Evolutionary conservation across 2,113 vertebrate species (phyloP), one percentile per base, ranked within the genome.

Genomic region (Phoenicopterus ruber): DNA sequence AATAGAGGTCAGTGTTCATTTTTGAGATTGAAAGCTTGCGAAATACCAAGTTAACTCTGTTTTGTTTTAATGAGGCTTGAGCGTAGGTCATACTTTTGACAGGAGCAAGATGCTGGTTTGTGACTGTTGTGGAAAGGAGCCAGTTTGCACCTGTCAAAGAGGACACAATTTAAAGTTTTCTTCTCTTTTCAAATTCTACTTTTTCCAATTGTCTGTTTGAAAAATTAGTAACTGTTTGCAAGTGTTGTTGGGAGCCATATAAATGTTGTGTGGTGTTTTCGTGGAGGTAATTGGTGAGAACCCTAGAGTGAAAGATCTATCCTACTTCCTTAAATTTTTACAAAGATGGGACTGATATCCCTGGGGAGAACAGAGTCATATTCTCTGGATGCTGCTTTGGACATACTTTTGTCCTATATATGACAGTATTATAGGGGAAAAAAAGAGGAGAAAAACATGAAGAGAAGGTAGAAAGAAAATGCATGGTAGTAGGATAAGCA

Each of bases 1-100:
- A 52, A 18, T 34, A 38, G 72, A 92, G 81, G 81, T 94, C 90
- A 94, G 1, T 61, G 65, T 67, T 83, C 28, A 54, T 95, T 87
- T 74, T n/a, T 42, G 66, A 91, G 81, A 52, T 38, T 38, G 90
- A 84, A 89, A 91, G 47, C 63, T 93, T 88, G 26, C 0, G 13
- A 76, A 49, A 61, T 46, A 65, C 1, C 44, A 22, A 10, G n/a
- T 71, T 74, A 87, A 67, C n/a, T 79, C 32, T 72, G 10, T 38
- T 82, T 58, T 85, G 50, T 47, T 95, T 82, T 44, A 89, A 67
- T 76, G 81, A 84, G 42, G 19, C 34, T 57, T 50, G 32, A 67
- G 58, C 6, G 10, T 22, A 32, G 73, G 62, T 86, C 29, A 16
- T 47, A 4, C 36, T 55, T 69, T 28, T 66, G 66, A 65, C 70